These are phyloP conservation scores for Australoheros facetus DNA, from an alignment of 2,797 vertebrate species.

Conservation along the genomic window DNA sequence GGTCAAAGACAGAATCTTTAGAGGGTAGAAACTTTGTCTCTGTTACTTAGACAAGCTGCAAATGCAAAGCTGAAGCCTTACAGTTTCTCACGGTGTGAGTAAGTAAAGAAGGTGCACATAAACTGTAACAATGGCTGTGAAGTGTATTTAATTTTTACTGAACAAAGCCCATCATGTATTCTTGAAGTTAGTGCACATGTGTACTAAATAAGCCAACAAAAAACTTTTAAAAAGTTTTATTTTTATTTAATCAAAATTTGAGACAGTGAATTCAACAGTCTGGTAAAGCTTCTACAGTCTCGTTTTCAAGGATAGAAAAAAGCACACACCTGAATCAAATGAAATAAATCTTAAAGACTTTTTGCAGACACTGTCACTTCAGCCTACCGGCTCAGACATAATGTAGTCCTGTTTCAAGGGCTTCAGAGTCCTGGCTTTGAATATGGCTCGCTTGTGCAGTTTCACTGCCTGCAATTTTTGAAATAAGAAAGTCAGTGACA, in stretches of 20 bases:
- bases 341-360: neutral
- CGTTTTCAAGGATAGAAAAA: neutral
- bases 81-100: neutral
- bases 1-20: slow-evolving; percentile 18
- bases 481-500: neutral
- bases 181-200: neutral
- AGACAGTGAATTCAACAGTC: neutral
- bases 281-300: neutral
- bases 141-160: neutral
- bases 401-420: neutral
- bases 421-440: neutral
- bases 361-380: neutral
- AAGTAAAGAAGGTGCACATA: neutral
- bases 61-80: neutral
- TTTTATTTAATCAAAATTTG: neutral
- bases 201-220: neutral
- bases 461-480: slow-evolving; percentile 1
- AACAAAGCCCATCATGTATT: neutral
- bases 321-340: neutral
- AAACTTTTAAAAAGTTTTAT: neutral
- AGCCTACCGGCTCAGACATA: slow-evolving; percentile 1
- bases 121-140: neutral
- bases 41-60: neutral
- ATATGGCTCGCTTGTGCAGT: slow-evolving; percentile 2
- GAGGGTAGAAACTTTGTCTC: neutral